phyloP scores from a whole-genome alignment of 2,113 vertebrate species.

The Indri indri region DNA sequence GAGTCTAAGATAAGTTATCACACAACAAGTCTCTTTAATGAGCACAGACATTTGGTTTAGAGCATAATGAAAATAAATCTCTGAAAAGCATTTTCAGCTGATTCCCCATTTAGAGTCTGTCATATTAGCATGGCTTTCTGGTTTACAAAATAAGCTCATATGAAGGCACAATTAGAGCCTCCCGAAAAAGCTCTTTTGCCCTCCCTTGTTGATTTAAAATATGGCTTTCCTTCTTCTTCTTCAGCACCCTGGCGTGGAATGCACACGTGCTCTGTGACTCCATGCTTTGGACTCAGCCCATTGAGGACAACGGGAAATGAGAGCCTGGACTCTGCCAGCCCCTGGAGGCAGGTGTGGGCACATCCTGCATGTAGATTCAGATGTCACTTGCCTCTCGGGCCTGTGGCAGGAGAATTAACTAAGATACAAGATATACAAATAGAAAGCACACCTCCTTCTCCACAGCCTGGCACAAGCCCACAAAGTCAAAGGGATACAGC shows the following conservation, averaged over 20 bases:
- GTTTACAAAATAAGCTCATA: not conserved
- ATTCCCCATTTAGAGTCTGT: slow-evolving; percentile 25
- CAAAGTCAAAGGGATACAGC: accelerated
- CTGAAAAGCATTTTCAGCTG: not conserved
- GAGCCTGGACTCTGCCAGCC: not conserved
- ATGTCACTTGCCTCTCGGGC: too few species aligned
- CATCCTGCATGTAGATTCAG: not conserved
- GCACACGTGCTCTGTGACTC: not conserved
- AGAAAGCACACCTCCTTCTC: not conserved
- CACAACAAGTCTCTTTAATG: not conserved
- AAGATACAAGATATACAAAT: not conserved
- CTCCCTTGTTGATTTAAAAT: not conserved
- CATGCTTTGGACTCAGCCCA: not conserved
- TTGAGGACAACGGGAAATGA: not conserved
- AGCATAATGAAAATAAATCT: slow-evolving; percentile 58
- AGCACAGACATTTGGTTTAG: slow-evolving; percentile 40
- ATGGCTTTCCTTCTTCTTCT: not conserved
- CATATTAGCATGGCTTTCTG: not conserved
- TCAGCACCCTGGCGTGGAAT: not conserved
- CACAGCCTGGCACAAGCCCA: not conserved
- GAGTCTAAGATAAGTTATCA: not conserved
- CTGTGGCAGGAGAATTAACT: not conserved
- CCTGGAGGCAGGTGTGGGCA: too few species aligned
- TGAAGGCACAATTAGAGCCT: not conserved
- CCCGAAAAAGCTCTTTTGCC: not conserved